Base-by-base conservation (phyloP, 2,113 vertebrate species). In the Gallinago jamesoni region DNA sequence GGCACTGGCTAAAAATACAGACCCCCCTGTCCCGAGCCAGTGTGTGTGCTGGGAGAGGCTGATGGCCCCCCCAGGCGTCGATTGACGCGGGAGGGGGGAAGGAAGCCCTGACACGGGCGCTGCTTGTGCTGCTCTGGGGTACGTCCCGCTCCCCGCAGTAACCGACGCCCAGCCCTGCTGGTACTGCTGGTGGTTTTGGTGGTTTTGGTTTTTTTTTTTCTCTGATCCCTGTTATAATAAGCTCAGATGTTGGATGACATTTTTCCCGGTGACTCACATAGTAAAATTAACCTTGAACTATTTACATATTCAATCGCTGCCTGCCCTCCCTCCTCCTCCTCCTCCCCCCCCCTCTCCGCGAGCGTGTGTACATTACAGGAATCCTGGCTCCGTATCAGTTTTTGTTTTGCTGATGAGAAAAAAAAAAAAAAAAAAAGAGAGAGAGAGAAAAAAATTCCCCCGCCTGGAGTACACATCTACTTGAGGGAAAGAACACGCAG, bases 401-500 rank as follows among this genome's bases (percentile, higher is more conserved):
- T 97, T 96, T 96, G 93, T 97, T 97, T 96, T 97, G 97, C 96
- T 94, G 97, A 97, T 97, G 84, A 97, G 82, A 76, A 82, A 84
- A 91, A 69, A 35, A 72, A 85, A 91, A 53, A 72, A 85, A 88
- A 53, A 96, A 89, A 41, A 56, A 28, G 8, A 43, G 15, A 28
- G 7, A 22, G 8, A n/a, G 8, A 90, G 41, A 72, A 47, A 37
- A 48, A 67, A 78, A 97, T 97, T 92, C 90, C 95, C 96, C 97
- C 84, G 97, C 93, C 72, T 95, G 97, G 96, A 97, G 98, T 96
- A 97, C 98, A 98, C 98, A 97, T 98, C 98, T 98, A 98, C 98
- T 98, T 96, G 97, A 98, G 98, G 73, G 96, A 98, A 98, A 98
- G 99, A 99, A 99, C 99, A 99, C 91, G 60, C 98, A 98, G 99